A percentile compares a stretch with the other conserved stretches of the same genome.
These are phyloP conservation scores for Heliconius cydno DNA, from an alignment of 2,888 invertebrate genomes.

Conservation along the genomic window DNA sequence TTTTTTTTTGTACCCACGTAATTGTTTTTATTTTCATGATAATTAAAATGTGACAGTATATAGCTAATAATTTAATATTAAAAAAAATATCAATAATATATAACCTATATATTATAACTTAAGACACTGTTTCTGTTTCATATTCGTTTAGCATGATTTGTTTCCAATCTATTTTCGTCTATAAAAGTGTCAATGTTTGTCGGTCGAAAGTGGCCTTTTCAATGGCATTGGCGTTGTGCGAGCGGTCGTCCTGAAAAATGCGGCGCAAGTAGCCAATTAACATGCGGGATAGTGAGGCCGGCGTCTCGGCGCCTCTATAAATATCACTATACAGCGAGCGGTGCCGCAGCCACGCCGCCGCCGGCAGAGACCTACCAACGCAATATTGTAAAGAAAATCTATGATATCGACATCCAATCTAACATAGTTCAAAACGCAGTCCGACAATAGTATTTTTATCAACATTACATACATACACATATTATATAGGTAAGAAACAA, in stretches of 20 bases:
- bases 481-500: slow-evolving; percentile 3
- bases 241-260: slow-evolving; percentile 77
- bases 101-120: not conserved
- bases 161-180: slow-evolving; percentile 57
- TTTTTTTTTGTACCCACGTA: not conserved
- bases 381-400: slow-evolving; percentile 62
- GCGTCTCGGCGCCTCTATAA: slow-evolving; percentile 79
- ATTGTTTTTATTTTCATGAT: not conserved
- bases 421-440: slow-evolving; percentile 53
- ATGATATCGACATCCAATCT: slow-evolving; percentile 61
- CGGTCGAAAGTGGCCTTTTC: slow-evolving; percentile 67
- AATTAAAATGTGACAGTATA: not conserved
- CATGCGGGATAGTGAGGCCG: slow-evolving; percentile 77
- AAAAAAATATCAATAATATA: not conserved
- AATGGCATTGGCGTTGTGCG: slow-evolving; percentile 73
- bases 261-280: slow-evolving; percentile 79
- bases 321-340: slow-evolving; percentile 61
- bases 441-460: slow-evolving; percentile 16
- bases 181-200: slow-evolving; percentile 80
- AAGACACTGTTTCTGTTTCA: not conserved
- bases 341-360: slow-evolving; percentile 61
- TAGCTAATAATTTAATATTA: slow-evolving; percentile 3
- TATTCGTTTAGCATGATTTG: not conserved
- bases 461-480: not conserved
- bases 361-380: slow-evolving; percentile 61